Evolutionary conservation across 2,113 vertebrate species (phyloP), one percentile per base, ranked within the genome.

Genomic region (Ceuthmochares aereus): DNA sequence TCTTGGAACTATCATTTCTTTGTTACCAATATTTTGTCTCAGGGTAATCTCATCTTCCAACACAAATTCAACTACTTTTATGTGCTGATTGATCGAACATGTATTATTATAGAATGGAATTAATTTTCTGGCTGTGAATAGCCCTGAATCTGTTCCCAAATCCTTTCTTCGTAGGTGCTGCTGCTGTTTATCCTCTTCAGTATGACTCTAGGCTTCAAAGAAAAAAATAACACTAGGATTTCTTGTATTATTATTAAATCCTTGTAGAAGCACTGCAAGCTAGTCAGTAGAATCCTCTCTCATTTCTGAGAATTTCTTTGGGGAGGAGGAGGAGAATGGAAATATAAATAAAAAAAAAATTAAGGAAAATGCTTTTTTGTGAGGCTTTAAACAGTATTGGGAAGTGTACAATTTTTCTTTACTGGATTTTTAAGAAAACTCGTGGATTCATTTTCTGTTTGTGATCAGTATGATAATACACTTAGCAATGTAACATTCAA

Each of bases 311-410:
- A 64, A 32, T 64, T 37, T 63, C 3, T 20, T 32, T 4, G 37
- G 4, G 6, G 4, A 7, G 3, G 1, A 7, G 3, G 23, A 13
- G 12, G 51, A 4, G 18, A 51, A 36, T 9, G 13, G 6, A 23
- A 73, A 30, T 5, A 14, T 56, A 62, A 62, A 5, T 7, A 18
- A 29, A 45, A 5, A n/a, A 30, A 30, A 10, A 9, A 12, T 27
- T 49, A 17, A 36, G n/a, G 27, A 81, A 52, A 47, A 32, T 45
- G 8, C 7, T 75, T 59, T 58, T 58, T 45, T 68, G 7, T 40
- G 30, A 45, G 9, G 2, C 34, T 29, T 69, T 58, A 36, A 54
- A 37, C 10, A 59, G 8, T 75, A 11, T 62, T 37, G 54, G 12
- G 8, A 82, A 43, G 60, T 40, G 7, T 34, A 7, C 42, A 12